Base-by-base conservation (phyloP, 35 echinoderm and acorn worm species). In the Heliocidaris tuberculata region DNA sequence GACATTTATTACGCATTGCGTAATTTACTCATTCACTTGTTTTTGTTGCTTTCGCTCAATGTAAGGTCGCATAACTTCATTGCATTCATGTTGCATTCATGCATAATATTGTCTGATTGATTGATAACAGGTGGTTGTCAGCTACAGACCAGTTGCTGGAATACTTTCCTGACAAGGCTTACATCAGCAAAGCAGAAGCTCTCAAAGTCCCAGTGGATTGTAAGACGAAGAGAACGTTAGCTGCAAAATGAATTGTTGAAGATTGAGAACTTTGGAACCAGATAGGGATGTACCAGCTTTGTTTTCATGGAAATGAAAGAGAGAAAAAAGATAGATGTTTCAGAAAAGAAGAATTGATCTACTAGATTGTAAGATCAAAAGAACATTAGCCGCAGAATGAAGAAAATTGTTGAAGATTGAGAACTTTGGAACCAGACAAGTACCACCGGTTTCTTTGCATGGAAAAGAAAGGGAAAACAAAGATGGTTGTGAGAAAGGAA, bases 131-230 rank as follows among this genome's bases (percentile, higher is more conserved):
- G 16, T 93, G 91, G 91, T 31, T 93, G 19, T 93, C 91, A 5
- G 91, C 91, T 15, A 93, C 91, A 50, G 91, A 93, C 16, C 91
- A 93, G 48, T 48, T 93, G 48, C 30, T 93, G 47, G 91, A 93
- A 59, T 93, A 93, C 50, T 93, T 93, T 13, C 91, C 91, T 4
- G 91, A 93, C 91, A 93, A 93, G 91, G 91, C 91, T 59, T 93
- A 93, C 91, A 29, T 52, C 48, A 59, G 50, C 30, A n/a, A 13
- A 30, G 91, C 91, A 30, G 16, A 59, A 32, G 87, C 87, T 89
- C 65, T 2, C 65, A 78, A 24, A n/a, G 65, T 27, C 65, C 5
- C 19, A 24, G 65, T 19, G 27, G 65, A 78, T 2, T 27, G 3
- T 4, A 78, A 78, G 65, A 78, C 65, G 7, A 78, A 78, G 65